phyloP scores from a whole-genome alignment of 2,888 invertebrate species.

The Tachina lurida region DNA sequence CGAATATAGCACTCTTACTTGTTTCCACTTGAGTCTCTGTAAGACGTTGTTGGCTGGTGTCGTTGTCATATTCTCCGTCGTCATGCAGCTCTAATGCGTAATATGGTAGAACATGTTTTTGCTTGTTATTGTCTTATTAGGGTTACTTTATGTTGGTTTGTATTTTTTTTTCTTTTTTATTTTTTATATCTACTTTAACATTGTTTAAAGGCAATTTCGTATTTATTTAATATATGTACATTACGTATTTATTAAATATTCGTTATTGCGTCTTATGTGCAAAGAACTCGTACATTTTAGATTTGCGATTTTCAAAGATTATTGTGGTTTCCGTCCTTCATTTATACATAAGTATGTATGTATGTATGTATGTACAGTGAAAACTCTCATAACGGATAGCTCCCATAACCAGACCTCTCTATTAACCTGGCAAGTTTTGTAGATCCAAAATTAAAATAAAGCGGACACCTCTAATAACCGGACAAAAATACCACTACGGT shows the following conservation, averaged over 20 bases:
- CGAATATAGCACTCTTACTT: too few relatives aligned
- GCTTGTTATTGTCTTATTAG: slow-evolving; percentile 17
- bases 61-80: background rate
- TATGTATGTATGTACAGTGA: too few relatives aligned
- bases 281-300: background rate
- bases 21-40: slow-evolving; percentile 5
- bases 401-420: too few relatives aligned
- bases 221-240: slow-evolving; percentile 33
- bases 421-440: too few relatives aligned
- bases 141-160: slow-evolving; percentile 11
- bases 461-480: too few relatives aligned
- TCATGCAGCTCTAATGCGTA: slow-evolving; percentile 33
- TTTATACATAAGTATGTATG: background rate
- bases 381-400: too few relatives aligned
- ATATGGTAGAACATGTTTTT: slow-evolving; percentile 34
- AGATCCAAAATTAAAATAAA: too few relatives aligned
- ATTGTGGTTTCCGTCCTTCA: slow-evolving; percentile 16
- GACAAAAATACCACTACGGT: too few relatives aligned
- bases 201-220: slow-evolving; percentile 51
- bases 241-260: background rate
- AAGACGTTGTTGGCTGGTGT: slow-evolving; percentile 25
- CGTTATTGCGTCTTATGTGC: slow-evolving; percentile 24
- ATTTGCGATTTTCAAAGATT: slow-evolving; percentile 18
- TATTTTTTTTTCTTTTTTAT: background rate
- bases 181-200: background rate